Base-by-base conservation (phyloP, 1,140 invertebrate species). In the Papilio polytes region DNA sequence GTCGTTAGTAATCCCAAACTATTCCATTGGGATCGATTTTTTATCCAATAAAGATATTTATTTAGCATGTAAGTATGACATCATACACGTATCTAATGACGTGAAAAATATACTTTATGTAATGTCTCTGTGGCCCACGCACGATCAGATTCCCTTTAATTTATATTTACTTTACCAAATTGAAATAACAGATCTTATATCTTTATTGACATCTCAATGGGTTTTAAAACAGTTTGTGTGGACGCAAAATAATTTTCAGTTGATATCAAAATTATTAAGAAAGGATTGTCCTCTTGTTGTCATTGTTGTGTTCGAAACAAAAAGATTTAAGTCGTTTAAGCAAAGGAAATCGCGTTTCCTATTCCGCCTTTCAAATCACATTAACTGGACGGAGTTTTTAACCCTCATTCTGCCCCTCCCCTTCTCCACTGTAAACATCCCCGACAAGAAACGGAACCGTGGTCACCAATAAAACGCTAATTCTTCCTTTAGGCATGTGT, bases 381-480 rank as follows among this genome's bases (percentile, higher is more conserved):
- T 87, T 88, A 89, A 86, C 46, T 81, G 78, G 82, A 80, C 78
- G 81, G 85, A 88, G 81, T 86, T 87, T 90, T 89, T 86, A 84
- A 81, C 80, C 74, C 80, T 81, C 78, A 80, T 74, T 72, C 80
- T 48, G 26, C 9, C 80, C 72, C 80, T 66, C 63, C 63, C 9
- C 59, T 26, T 3, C 59, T 22, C 83, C 81, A 81, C 82, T 74
- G 88, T 82, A 92, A 92, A 87, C 85, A 86, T 63, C 66, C 77
- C 77, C 79, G 83, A 84, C 85, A 86, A 87, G 82, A 83, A 80
- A 83, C 83, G 85, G 84, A 86, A 80, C 84, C 84, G 80, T 87
- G 86, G 88, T 83, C 86, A 83, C 86, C 87, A 89, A 92, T 91
- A 88, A 90, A 92, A 88, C 90, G 88, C 87, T 91, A 88, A 89